Evolutionary conservation across 2,113 vertebrate genomes (phyloP).

Genomic region (Brachyistius frenatus): DNA sequence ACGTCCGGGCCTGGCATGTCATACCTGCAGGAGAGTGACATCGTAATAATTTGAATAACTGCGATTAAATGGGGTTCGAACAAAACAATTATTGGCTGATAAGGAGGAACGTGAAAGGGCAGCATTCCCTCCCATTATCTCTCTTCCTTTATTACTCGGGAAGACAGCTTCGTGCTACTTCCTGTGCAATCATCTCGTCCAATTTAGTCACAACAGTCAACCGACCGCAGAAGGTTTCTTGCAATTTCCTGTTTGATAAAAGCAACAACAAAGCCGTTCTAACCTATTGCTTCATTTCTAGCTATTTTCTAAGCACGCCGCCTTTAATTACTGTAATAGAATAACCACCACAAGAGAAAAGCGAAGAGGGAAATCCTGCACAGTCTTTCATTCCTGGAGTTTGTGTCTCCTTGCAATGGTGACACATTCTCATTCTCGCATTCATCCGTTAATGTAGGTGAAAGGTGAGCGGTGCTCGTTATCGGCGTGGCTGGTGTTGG

Average conservation of each 20-base stretch:
- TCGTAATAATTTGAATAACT: not conserved
- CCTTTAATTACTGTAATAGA: not conserved
- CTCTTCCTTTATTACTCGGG: conserved; percentile 10
- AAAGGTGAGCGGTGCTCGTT: conserved; percentile 20
- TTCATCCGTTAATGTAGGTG: conserved; percentile 14
- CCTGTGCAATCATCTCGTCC: conserved; percentile 7
- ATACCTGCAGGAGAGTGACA: conserved; percentile 83
- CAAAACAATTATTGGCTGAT: conserved; percentile 21
- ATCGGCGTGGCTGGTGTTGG: not conserved
- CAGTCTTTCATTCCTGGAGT: not conserved
- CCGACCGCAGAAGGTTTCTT: conserved; percentile 17
- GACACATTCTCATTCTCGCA: not conserved
- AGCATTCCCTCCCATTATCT: conserved; percentile 19
- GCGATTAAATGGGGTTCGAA: conserved; percentile 7
- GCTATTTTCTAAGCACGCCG: not conserved
- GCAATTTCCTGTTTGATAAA: conserved; percentile 32
- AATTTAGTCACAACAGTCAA: conserved; percentile 4
- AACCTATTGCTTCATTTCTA: not conserved
- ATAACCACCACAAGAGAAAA: not conserved
- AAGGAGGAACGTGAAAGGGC: conserved; percentile 23
- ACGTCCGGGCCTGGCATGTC: conserved; percentile 92
- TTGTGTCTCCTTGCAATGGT: not conserved
- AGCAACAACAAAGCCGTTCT: conserved; percentile 15
- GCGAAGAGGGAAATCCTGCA: no score
- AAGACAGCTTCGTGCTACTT: not conserved